phyloP scores from a whole-genome alignment of 2,113 vertebrate species.

The Indicator indicator region DNA sequence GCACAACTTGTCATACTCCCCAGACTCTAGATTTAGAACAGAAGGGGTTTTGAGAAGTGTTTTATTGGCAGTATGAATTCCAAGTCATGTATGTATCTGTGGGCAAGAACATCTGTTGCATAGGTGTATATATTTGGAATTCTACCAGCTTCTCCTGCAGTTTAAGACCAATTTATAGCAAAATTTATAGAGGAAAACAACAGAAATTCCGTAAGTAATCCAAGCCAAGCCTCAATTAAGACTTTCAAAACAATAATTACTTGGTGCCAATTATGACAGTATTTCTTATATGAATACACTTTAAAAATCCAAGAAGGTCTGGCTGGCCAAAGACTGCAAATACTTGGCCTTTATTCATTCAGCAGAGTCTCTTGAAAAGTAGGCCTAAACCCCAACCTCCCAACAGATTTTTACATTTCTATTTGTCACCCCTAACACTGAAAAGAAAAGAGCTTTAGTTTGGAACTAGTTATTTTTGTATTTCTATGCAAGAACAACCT shows the following conservation, averaged over 20 bases:
- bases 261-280: constrained; percentile 15
- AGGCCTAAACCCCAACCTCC: not conserved
- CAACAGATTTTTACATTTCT: not conserved
- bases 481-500: not conserved
- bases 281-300: not conserved
- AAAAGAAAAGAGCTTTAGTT: not conserved
- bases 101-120: constrained; percentile 1
- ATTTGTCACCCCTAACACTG: not conserved
- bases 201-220: not conserved
- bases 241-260: constrained; percentile 50
- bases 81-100: not conserved
- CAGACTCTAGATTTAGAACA: not conserved
- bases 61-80: not conserved
- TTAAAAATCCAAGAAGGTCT: not conserved
- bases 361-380: not conserved
- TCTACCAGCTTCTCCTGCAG: not conserved
- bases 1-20: not conserved
- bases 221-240: constrained; percentile 49
- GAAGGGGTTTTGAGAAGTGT: not conserved
- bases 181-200: constrained; percentile 27
- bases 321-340: constrained; percentile 7
- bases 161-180: not conserved
- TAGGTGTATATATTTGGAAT: not conserved
- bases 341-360: not conserved
- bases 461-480: not conserved